Evolutionary conservation across 2,888 invertebrate species (phyloP), one percentile per base, ranked within the genome.

Genomic region (Watsonalla cultraria): DNA sequence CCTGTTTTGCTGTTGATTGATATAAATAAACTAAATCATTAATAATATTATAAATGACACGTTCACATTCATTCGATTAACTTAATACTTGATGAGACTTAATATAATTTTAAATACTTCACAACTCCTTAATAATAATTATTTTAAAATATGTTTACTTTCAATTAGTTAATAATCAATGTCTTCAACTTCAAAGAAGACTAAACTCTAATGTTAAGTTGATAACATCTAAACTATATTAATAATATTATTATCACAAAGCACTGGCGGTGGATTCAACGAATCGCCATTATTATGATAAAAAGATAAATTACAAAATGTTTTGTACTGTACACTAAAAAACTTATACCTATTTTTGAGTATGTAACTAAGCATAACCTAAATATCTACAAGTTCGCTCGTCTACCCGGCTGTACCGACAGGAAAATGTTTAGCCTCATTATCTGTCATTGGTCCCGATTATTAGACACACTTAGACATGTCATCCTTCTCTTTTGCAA

Each of bases 221-320:
- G 0, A 7, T 37, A 11, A 42, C 5, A 11, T 5, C 42, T 42
- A 42, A 42, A 49, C 54, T 54, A 52, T 55, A 56, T 57, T 53
- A 56, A 64, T 70, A 71, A 74, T 76, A 73, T 74, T 81, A 79
- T 73, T 86, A 87, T 87, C 86, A 87, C 85, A 84, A 79, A 76
- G 70, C 85, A 86, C 82, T 85, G 86, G 84, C 82, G 78, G 76
- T 69, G 68, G 70, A 78, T 76, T 75, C 69, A 70, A 64, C 51
- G 68, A 79, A 78, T 72, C 72, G 70, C 74, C 72, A 72, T 76
- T 57, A 57, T 62, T 59, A 64, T 60, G 63, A 68, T 58, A 62
- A 63, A 60, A 53, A 58, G 57, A 62, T 61, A 58, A 57, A 59
- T 53, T 52, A 57, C 65, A 66, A 61, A 68, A 65, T 63, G 60